Percentiles rank a stretch among this genome's conserved stretches.
Evolutionary conservation across 2,797 vertebrate genomes (phyloP).

Genomic region (Dryobates pubescens): DNA sequence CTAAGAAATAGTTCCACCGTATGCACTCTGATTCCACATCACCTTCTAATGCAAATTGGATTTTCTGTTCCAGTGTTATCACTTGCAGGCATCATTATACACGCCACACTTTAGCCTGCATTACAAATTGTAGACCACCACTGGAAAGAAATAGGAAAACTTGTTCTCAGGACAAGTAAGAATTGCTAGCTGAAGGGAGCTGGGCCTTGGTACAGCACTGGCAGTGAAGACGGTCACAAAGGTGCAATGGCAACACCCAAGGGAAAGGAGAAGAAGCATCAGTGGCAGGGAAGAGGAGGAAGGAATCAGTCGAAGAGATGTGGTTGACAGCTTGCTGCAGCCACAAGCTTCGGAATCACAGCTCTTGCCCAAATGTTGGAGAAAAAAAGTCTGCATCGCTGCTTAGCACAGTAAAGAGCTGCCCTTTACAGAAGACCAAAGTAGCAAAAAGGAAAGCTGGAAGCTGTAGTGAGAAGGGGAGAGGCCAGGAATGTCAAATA

Average conservation of each 20-base stretch:
- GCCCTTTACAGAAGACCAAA: neutral
- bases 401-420: neutral
- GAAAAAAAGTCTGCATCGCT: neutral
- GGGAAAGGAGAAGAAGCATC: neutral
- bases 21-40: neutral
- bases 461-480: neutral
- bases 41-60: neutral
- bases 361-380: neutral
- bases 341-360: neutral
- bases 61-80: neutral
- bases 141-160: neutral
- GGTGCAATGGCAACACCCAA: neutral
- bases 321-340: neutral
- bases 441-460: neutral
- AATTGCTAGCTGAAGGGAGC: neutral
- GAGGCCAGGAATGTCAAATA: neutral
- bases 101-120: neutral
- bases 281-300: neutral
- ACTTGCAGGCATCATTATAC: neutral
- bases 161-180: neutral
- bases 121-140: neutral
- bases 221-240: neutral
- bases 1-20: neutral
- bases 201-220: neutral
- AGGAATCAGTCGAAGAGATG: neutral